A percentile compares a stretch with the other conserved stretches of the same genome.
phyloP scores from a whole-genome alignment of 2,888 invertebrate species.

The Meloe dianella region DNA sequence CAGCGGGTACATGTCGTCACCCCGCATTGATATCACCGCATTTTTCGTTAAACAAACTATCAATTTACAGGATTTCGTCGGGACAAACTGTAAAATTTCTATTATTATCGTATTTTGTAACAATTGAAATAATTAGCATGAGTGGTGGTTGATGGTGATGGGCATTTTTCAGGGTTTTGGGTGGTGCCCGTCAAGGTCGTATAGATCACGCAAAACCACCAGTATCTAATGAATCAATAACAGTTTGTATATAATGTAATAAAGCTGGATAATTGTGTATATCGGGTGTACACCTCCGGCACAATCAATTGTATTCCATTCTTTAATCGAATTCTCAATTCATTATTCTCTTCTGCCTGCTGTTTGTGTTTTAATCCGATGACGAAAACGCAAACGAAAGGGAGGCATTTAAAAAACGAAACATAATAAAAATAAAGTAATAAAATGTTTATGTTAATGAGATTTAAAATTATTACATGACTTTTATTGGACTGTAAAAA shows the following conservation, averaged over 20 bases:
- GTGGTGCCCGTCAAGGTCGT: conserved; percentile 10
- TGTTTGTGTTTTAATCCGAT: not conserved
- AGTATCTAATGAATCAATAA: conserved; percentile 15
- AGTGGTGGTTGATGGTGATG: not conserved
- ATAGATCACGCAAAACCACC: conserved; percentile 16
- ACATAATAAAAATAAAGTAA: not conserved
- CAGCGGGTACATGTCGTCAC: too few species aligned
- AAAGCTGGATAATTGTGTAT: not conserved
- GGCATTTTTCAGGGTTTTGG: not conserved
- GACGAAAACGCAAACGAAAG: too few species aligned
- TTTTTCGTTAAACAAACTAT: too few species aligned
- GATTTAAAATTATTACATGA: conserved; percentile 1
- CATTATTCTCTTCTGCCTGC: not conserved
- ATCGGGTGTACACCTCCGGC: not conserved
- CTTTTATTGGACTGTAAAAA: not conserved
- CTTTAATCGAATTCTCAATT: not conserved
- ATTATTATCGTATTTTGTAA: too few species aligned
- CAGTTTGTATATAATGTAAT: conserved; percentile 11
- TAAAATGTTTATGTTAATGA: conserved; percentile 3
- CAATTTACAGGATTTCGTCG: too few species aligned
- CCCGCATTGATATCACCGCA: too few species aligned
- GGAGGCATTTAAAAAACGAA: not conserved
- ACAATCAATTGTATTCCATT: not conserved
- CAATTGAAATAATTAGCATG: too few species aligned
- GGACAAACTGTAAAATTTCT: too few species aligned